A percentile compares a stretch with the other conserved stretches of the same genome.
Evolutionary conservation across 2,797 vertebrate species (phyloP).

Genomic region (Sebastes goodei): DNA sequence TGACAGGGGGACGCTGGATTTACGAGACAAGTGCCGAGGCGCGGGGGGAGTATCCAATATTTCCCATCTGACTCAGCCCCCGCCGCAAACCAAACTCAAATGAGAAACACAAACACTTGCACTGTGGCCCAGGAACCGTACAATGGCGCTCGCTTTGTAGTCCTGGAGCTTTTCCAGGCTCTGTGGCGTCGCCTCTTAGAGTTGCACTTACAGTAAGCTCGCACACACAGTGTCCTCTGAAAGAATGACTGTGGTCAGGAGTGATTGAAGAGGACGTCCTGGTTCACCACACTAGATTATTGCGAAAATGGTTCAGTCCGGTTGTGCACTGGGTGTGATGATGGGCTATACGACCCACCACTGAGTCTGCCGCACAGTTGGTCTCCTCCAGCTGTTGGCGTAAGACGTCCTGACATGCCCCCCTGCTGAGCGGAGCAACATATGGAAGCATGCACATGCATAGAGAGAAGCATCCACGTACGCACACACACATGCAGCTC

Average conservation of each 20-base stretch:
- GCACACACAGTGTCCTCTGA: constrained; percentile 21
- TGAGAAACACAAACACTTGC: constrained; percentile 72
- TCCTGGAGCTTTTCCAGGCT: constrained; percentile 42
- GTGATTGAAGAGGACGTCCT: constrained; percentile 51
- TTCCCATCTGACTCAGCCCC: constrained; percentile 59
- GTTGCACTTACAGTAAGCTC: constrained; percentile 23
- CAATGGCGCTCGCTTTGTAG: constrained; percentile 42
- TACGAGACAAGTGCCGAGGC: constrained; percentile 47
- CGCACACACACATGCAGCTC: constrained; percentile 3
- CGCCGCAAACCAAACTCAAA: constrained; percentile 61
- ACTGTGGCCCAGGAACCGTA: constrained; percentile 33
- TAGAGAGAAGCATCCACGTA: background rate
- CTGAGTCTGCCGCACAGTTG: constrained; percentile 36
- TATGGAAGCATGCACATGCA: constrained; percentile 31
- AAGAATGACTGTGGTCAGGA: constrained; percentile 30
- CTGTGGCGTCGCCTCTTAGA: background rate
- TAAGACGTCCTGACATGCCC: constrained; percentile 46
- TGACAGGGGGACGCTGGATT: constrained; percentile 48
- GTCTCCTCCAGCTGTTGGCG: constrained; percentile 52
- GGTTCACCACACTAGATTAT: constrained; percentile 45
- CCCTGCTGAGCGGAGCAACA: constrained; percentile 44
- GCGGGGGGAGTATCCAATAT: constrained; percentile 31
- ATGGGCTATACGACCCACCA: constrained; percentile 26
- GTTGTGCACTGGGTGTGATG: constrained; percentile 11
- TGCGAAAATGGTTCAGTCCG: constrained; percentile 31